phyloP scores from a whole-genome alignment of 2,888 invertebrate species.

The Creontiades dilutus region DNA sequence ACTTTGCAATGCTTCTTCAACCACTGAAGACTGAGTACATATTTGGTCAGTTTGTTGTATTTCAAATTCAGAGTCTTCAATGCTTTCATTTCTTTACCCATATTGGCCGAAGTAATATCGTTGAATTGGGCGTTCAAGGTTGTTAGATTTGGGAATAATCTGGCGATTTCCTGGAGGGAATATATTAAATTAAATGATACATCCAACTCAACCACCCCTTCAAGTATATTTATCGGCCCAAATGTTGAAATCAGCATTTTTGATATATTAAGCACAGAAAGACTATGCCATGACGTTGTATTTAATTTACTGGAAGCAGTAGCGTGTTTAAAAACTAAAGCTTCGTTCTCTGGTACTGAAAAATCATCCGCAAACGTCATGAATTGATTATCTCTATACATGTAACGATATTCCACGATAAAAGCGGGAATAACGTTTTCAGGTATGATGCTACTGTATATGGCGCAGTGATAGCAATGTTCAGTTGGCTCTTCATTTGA shows the following conservation, averaged over 20 bases:
- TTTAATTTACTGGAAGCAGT: conserved; percentile 51
- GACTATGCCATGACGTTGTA: conserved; percentile 45
- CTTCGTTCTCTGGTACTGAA: conserved; percentile 9
- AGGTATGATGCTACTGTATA: conserved; percentile 50
- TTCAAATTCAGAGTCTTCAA: conserved; percentile 38
- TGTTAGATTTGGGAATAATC: conserved; percentile 55
- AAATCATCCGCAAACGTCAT: conserved; percentile 41
- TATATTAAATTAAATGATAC: conserved; percentile 62
- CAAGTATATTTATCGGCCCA: conserved; percentile 7
- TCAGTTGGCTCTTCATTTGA: conserved; percentile 61
- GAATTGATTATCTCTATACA: conserved; percentile 42
- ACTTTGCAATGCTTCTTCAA: conserved; percentile 56
- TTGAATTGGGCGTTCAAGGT: conserved; percentile 50
- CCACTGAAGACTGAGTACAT: conserved; percentile 48
- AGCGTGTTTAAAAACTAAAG: conserved; percentile 27
- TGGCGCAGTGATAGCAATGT: conserved; percentile 62
- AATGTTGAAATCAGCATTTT: conserved; percentile 61
- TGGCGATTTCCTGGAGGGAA: conserved; percentile 55
- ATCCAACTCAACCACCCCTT: conserved; percentile 46
- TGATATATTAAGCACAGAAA: conserved; percentile 40
- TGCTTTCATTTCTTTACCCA: conserved; percentile 59
- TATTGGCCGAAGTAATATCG: conserved; percentile 31
- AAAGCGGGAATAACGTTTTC: conserved; percentile 67
- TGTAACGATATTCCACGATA: conserved; percentile 51
- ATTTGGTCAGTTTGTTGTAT: conserved; percentile 58